Evolutionary conservation across 2,113 vertebrate genomes (phyloP).

Genomic region (Psittacus erithacus): DNA sequence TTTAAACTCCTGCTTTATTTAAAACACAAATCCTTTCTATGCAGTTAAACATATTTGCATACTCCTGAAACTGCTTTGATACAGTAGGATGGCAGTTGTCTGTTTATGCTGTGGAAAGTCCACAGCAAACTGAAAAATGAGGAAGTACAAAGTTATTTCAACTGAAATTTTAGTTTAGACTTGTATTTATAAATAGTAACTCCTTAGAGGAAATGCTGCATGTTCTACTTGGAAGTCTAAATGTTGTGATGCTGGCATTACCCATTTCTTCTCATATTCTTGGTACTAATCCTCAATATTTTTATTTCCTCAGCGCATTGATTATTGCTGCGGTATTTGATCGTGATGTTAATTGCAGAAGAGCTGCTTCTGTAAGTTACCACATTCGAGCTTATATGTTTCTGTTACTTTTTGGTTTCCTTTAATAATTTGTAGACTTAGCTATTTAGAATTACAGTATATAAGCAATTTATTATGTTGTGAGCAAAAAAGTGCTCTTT

Average conservation of each 20-base stretch:
- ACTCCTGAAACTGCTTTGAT: not conserved
- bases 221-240: not conserved
- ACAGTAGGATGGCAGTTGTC: not conserved
- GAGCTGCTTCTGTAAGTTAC: slow-evolving; percentile 88
- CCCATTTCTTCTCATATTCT: not conserved
- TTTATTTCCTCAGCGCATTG: slow-evolving; percentile 78
- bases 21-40: not conserved
- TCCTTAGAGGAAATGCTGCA: not conserved
- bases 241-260: not conserved
- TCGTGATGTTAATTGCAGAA: slow-evolving; percentile 86
- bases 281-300: not conserved
- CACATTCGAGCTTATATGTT: not conserved
- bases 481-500: not conserved
- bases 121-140: not conserved
- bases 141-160: not conserved
- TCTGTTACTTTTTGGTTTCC: not conserved
- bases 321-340: slow-evolving; percentile 88
- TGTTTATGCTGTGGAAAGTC: not conserved
- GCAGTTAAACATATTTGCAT: not conserved
- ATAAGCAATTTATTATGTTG: not conserved
- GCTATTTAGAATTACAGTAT: not conserved
- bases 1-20: not conserved
- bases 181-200: not conserved
- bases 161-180: not conserved
- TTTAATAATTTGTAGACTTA: not conserved